These are phyloP conservation scores for Agapornis roseicollis DNA, from an alignment of 2,113 vertebrate species.

Conservation along the genomic window DNA sequence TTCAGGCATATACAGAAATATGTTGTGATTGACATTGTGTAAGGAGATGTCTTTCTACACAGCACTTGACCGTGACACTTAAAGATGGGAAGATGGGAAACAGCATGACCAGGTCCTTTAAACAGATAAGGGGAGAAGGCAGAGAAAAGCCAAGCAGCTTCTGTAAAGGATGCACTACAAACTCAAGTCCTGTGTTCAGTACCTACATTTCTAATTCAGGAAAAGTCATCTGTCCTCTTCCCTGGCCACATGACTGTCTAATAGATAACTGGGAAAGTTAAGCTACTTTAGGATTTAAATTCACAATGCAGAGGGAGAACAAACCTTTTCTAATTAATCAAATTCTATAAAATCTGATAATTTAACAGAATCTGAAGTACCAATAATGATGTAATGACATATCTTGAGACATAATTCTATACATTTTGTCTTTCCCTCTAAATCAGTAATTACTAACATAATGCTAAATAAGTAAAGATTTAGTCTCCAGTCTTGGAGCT, in stretches of 20 bases:
- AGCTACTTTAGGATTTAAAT: conserved; percentile 19
- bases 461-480: conserved; percentile 47
- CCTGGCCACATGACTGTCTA: neutral
- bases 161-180: neutral
- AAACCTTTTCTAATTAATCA: conserved; percentile 25
- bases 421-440: conserved; percentile 21
- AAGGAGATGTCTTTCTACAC: neutral
- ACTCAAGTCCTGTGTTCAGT: neutral
- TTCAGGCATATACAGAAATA: neutral
- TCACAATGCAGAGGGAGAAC: neutral
- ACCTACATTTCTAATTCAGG: conserved; percentile 2
- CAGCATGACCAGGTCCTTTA: neutral
- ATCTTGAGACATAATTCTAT: neutral
- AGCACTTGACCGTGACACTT: neutral
- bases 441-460: conserved; percentile 47
- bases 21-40: neutral
- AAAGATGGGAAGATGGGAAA: neutral
- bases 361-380: conserved; percentile 5
- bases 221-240: conserved; percentile 7
- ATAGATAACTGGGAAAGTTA: conserved; percentile 2
- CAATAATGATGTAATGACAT: neutral
- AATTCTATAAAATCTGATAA: neutral
- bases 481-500: conserved; percentile 5
- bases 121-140: neutral
- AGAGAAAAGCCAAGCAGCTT: neutral